Evolutionary conservation across 2,888 invertebrate genomes (phyloP), one percentile per base, ranked within the genome.

Genomic region (Lithophane semibrunnea): DNA sequence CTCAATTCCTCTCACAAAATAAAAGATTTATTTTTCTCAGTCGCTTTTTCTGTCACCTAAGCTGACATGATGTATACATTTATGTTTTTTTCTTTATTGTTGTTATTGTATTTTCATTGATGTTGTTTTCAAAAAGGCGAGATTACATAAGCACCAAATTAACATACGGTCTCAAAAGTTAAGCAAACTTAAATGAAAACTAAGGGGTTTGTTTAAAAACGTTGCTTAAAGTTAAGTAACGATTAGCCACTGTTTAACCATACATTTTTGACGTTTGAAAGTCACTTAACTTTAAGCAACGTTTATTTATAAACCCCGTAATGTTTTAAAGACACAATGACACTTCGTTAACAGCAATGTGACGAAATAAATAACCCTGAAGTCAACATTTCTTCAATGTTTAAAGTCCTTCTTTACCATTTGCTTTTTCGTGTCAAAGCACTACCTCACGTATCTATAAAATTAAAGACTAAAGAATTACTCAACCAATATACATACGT

Each of bases 401-500:
- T n/a, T n/a, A 49, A 61, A 10, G 18, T 52, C 9, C 42, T n/a
- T 77, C 47, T 21, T 16, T 37, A 29, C 24, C 37, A 16, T 47
- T 21, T 1, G 37, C 37, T 56, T 54, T 24, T 21, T 54, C 9
- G 4, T 24, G 24, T 75, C 29, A 44, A 63, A 70, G 10, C 47
- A 13, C n/a, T 56, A 8, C 42, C 63, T 60, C 52, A 56, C 18
- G 64, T 21, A 42, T 0, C 47, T 29, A n/a, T n/a, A 61, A 10
- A 82, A n/a, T 68, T 16, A 13, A 42, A 71, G 21, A 67, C 47
- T 69, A 42, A 58, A 56, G n/a, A 60, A 63, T 80, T 71, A 44
- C 71, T 56, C 47, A 80, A 84, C 66, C 75, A 78, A 80, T 64
- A 64, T 24, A 73, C 42, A 13, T 37, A n/a, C 37, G n/a, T 42